phyloP scores from a whole-genome alignment of 2,113 vertebrate species.

The Sinosuthora webbiana region DNA sequence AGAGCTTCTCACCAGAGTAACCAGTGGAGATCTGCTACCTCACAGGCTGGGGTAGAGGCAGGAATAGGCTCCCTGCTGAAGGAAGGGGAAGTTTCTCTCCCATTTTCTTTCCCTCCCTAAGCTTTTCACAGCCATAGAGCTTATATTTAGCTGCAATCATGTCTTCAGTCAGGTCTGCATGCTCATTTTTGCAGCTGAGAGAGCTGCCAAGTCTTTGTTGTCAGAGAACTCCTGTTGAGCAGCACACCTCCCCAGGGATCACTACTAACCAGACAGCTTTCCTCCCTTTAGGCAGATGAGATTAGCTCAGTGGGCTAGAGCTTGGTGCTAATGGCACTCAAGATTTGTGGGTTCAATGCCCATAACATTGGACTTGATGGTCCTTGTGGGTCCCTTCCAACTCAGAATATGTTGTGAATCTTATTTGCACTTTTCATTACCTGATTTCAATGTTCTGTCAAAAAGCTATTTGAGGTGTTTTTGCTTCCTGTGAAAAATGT shows the following conservation, averaged over 20 bases:
- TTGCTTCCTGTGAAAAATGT: neutral
- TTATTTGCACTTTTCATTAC: neutral
- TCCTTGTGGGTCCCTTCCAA: neutral
- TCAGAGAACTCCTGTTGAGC: neutral
- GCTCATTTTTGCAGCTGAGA: neutral
- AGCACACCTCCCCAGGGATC: neutral
- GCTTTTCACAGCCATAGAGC: neutral
- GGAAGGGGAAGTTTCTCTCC: neutral
- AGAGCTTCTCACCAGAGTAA: accelerated
- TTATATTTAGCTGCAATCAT: neutral
- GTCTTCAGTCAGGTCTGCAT: neutral
- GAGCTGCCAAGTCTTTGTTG: neutral
- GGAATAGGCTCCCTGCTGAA: neutral
- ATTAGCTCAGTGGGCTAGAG: neutral
- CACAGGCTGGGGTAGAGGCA: neutral
- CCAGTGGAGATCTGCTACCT: neutral
- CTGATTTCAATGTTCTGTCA: neutral
- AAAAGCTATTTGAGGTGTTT: neutral
- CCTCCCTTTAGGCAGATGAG: neutral
- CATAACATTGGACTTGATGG: neutral
- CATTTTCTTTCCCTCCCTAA: neutral
- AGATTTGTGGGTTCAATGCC: neutral
- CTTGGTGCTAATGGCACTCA: neutral
- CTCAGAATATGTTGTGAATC: neutral
- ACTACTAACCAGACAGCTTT: neutral